Evolutionary conservation across 2,888 invertebrate genomes (phyloP).

Genomic region (Augiades crinisus): DNA sequence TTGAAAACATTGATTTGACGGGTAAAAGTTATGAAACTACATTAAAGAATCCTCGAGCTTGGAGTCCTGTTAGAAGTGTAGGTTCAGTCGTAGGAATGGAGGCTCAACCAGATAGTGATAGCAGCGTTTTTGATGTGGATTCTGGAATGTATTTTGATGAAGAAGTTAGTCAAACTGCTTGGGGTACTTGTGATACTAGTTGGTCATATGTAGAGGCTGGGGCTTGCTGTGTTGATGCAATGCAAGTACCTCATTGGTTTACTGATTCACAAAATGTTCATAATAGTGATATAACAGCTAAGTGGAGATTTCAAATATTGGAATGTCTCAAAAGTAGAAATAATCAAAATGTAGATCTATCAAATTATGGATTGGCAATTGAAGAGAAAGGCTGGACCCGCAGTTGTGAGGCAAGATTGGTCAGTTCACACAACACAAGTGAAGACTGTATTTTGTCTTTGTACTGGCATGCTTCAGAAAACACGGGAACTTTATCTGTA

Average conservation of each 20-base stretch:
- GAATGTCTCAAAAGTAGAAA: slow-evolving; percentile 84
- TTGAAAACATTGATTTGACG: slow-evolving; percentile 77
- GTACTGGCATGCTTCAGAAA: slow-evolving; percentile 89
- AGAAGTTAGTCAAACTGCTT: slow-evolving; percentile 86
- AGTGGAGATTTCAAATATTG: slow-evolving; percentile 89
- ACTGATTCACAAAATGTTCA: slow-evolving; percentile 81
- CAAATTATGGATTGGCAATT: slow-evolving; percentile 87
- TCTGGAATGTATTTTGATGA: slow-evolving; percentile 91
- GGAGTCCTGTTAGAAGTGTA: slow-evolving; percentile 94
- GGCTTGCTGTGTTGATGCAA: slow-evolving; percentile 88
- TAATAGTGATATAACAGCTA: slow-evolving; percentile 85
- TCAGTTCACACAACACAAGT: slow-evolving; percentile 75
- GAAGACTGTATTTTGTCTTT: slow-evolving; percentile 91
- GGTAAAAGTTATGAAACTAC: slow-evolving; percentile 87
- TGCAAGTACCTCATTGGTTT: slow-evolving; percentile 90
- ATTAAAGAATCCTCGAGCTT: slow-evolving; percentile 90
- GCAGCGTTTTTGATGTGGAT: slow-evolving; percentile 90
- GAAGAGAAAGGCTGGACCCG: slow-evolving; percentile 94
- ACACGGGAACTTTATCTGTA: slow-evolving; percentile 88
- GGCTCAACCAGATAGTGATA: slow-evolving; percentile 92
- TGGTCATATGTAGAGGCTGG: slow-evolving; percentile 93
- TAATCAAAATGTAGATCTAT: slow-evolving; percentile 73
- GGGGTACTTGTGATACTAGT: slow-evolving; percentile 90
- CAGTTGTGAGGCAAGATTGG: slow-evolving; percentile 88
- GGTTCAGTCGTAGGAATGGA: slow-evolving; percentile 92